Conservation (phyloP, 2,113 vertebrate genomes). For the Dipodomys stephensi region DNA sequence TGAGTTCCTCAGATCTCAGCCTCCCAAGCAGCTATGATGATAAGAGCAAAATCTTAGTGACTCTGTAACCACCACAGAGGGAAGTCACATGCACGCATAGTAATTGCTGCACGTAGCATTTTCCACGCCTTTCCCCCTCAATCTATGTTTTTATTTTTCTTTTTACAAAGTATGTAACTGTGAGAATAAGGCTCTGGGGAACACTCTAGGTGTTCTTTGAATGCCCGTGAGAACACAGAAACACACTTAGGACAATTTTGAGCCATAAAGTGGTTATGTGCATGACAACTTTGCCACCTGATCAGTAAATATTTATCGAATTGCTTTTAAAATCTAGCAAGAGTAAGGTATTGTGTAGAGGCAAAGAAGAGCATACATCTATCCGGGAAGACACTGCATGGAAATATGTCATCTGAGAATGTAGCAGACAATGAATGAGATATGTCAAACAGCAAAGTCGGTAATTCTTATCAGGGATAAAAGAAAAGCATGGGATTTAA, state of each 20-base stretch:
- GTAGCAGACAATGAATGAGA: not conserved
- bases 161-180: slow-evolving; percentile 7
- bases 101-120: not conserved
- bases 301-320: slow-evolving; percentile 46
- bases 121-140: not conserved
- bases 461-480: not conserved
- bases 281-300: slow-evolving; percentile 59
- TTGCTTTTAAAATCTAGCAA: slow-evolving; percentile 47
- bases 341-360: not conserved
- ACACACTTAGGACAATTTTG: slow-evolving; percentile 9
- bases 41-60: not conserved
- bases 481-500: not conserved
- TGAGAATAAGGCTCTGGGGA: slow-evolving; percentile 17
- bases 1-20: too few species aligned
- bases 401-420: slow-evolving; percentile 15
- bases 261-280: slow-evolving; percentile 1
- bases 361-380: slow-evolving; percentile 4
- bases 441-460: not conserved
- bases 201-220: slow-evolving; percentile 24
- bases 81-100: not conserved
- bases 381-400: not conserved
- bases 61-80: not conserved
- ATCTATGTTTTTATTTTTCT: not conserved
- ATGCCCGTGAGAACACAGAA: slow-evolving; percentile 45
- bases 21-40: too few species aligned